Base-by-base conservation (phyloP, 2,113 vertebrate species). In the Grallaria varia region DNA sequence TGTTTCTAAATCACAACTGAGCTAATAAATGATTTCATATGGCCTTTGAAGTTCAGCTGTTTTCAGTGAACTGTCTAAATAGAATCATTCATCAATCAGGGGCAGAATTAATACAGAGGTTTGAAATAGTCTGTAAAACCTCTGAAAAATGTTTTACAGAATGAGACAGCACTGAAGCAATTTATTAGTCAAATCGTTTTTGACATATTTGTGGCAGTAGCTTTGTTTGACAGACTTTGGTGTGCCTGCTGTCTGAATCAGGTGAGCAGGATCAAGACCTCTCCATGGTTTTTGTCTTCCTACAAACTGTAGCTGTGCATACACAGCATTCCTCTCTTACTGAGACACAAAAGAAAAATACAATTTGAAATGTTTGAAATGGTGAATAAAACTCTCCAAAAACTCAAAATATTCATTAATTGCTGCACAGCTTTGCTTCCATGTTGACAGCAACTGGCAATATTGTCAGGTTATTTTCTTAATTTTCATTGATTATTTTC, bases 401-500 rank as follows among this genome's bases (percentile, higher is more conserved):
- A 83, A 66, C 42, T 94, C 74, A 96, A 93, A 96, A 77, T 35
- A 55, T 40, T 69, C 71, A 85, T 66, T 90, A 93, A 75, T 62
- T 80, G 40, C 66, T 87, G 62, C 71, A 52, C 45, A 87, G 67
- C 53, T 91, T 87, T 94, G 89, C 37, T 87, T 69, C 42, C 6
- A 2, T 59, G 16, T 89, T 95, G 84, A 66, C 82, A 85, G 24
- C 42, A 89, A 69, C 45, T 93, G 82, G 35, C 87, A 73, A 42
- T 91, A 71, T 84, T 83, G 91, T 91, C 58, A 42, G 13, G 45
- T 85, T 83, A 53, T 89, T 95, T 83, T 59, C 59, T 77, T 90
- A 90, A 88, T 73, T 93, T 71, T 96, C 30, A 95, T 96, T 89
- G 84, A 94, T 95, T 80, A 77, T 74, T 92, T 94, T 76, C 75